Conservation (phyloP, 2,797 vertebrate species). For the Pogonophryne albipinna region DNA sequence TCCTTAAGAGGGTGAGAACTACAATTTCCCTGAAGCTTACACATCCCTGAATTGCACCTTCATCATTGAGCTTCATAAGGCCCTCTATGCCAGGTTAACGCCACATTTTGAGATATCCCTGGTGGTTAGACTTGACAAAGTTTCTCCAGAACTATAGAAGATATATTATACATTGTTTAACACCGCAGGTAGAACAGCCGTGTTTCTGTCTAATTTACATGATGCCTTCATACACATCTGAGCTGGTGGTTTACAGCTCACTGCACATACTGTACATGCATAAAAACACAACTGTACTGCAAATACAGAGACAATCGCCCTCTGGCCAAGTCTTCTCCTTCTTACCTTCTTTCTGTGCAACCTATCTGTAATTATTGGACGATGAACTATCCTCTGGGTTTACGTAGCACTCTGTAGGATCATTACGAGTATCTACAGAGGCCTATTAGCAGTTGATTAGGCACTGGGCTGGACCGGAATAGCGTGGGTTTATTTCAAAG, state of each 20-base stretch:
- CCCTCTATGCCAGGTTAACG: not conserved
- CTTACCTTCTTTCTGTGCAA: conserved; percentile 41
- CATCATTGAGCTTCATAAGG: not conserved
- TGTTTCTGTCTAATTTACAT: conserved; percentile 49
- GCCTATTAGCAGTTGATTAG: conserved; percentile 72
- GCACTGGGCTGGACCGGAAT: conserved; percentile 51
- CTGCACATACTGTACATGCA: conserved; percentile 30
- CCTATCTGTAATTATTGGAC: conserved; percentile 62
- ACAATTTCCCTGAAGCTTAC: not conserved
- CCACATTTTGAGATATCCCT: not conserved
- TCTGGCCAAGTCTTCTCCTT: conserved; percentile 7
- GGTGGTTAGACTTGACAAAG: not conserved
- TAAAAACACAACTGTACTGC: not conserved
- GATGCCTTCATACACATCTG: conserved; percentile 15
- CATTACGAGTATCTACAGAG: conserved; percentile 74
- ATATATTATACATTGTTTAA: conserved; percentile 23
- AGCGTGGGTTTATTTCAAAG: conserved; percentile 67
- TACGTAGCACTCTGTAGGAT: conserved; percentile 56
- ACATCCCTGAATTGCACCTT: not conserved
- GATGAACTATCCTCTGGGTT: conserved; percentile 66
- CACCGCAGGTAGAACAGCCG: conserved; percentile 1
- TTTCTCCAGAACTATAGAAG: not conserved
- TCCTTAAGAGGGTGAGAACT: not conserved
- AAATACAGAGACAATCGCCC: conserved; percentile 21
- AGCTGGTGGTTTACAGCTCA: conserved; percentile 29